A percentile compares a stretch with the other conserved stretches of the same genome.
Conservation (phyloP, 2,113 vertebrate genomes). For the Meleagris gallopavo region DNA sequence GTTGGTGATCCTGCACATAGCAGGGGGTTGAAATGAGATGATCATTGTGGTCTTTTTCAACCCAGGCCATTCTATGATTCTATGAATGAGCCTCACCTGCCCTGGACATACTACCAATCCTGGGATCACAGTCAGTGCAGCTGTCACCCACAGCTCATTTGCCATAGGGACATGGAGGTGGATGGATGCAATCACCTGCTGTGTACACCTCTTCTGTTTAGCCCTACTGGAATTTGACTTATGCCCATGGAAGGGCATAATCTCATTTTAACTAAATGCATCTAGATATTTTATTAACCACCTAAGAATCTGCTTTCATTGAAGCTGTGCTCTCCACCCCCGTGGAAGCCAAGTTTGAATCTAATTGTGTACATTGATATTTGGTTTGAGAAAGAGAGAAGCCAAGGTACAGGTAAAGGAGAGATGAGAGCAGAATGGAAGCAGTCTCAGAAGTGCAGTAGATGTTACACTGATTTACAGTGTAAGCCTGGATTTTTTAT, state of each 20-base stretch:
- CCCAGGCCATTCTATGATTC: too few relatives aligned
- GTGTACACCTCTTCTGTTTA: not conserved
- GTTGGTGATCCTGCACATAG: too few relatives aligned
- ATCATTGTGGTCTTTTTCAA: too few relatives aligned
- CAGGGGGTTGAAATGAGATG: too few relatives aligned
- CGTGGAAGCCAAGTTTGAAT: not conserved
- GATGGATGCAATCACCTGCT: not conserved
- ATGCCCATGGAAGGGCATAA: not conserved
- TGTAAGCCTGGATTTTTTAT: not conserved
- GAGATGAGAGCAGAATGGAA: not conserved
- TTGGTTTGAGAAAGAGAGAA: not conserved
- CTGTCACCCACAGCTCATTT: not conserved
- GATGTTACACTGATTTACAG: not conserved
- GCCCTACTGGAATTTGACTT: not conserved
- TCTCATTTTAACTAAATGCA: not conserved
- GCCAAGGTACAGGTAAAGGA: not conserved
- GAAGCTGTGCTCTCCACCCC: not conserved
- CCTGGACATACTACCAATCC: not conserved
- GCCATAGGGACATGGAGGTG: not conserved
- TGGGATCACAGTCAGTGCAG: not conserved
- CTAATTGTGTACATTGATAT: not conserved
- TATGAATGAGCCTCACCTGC: not conserved
- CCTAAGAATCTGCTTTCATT: not conserved
- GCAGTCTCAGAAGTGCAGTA: accelerated
- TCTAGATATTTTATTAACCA: not conserved